Conservation (phyloP, 1,140 invertebrate genomes). For the Drosophila rufa region DNA sequence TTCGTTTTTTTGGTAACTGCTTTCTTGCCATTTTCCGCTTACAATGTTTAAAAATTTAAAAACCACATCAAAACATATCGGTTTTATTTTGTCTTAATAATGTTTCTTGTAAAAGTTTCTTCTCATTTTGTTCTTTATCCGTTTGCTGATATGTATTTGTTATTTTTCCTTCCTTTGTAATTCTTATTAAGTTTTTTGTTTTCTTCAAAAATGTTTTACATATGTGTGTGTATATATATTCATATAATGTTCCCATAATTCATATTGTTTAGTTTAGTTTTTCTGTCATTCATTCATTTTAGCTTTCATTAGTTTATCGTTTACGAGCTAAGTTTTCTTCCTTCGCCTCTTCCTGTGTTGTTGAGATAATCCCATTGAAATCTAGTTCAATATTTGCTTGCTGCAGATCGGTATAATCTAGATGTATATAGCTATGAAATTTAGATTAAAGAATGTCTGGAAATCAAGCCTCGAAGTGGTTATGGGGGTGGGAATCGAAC, state of each 20-base stretch:
- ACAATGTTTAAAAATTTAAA: slow-evolving; percentile 74
- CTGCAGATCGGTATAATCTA: slow-evolving; percentile 44
- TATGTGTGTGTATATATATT: slow-evolving; percentile 58
- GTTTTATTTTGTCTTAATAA: slow-evolving; percentile 48
- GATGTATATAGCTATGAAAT: slow-evolving; percentile 49
- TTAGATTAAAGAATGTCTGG: slow-evolving; percentile 59
- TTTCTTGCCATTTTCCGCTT: slow-evolving; percentile 71
- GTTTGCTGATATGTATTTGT: slow-evolving; percentile 84
- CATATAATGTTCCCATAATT: slow-evolving; percentile 85
- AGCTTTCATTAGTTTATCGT: slow-evolving; percentile 65
- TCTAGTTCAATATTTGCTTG: slow-evolving; percentile 36
- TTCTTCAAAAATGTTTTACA: slow-evolving; percentile 65
- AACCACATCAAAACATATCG: slow-evolving; percentile 82
- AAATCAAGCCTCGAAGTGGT: slow-evolving; percentile 50
- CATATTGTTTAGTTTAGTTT: slow-evolving; percentile 79
- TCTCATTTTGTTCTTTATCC: slow-evolving; percentile 52
- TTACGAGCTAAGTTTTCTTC: slow-evolving; percentile 55
- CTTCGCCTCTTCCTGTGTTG: slow-evolving; percentile 4
- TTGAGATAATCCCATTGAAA: slow-evolving; percentile 30
- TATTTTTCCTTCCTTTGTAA: slow-evolving; percentile 67
- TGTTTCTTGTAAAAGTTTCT: slow-evolving; percentile 62
- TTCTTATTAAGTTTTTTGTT: slow-evolving; percentile 35
- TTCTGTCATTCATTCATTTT: slow-evolving; percentile 36
- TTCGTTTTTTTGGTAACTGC: slow-evolving; percentile 71
- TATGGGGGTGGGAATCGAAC: slow-evolving; percentile 32